Conservation (phyloP, 2,888 invertebrate species). For the Parnassius apollo region DNA sequence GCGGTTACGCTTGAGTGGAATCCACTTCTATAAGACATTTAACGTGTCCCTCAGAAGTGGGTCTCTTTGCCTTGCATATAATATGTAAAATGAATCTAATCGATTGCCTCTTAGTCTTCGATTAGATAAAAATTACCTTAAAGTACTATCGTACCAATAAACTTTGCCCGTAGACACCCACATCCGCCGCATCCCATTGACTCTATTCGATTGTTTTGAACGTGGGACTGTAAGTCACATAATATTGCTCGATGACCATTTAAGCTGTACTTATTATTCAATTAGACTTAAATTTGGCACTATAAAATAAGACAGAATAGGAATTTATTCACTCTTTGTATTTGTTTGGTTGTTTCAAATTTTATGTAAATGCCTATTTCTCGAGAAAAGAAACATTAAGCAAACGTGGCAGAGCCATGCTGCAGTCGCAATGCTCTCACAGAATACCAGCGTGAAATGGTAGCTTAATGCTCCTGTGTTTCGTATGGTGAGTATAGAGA, state of each 20-base stretch:
- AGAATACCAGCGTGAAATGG: too few species aligned
- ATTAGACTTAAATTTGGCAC: neutral
- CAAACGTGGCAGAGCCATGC: too few species aligned
- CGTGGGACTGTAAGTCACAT: constrained; percentile 7
- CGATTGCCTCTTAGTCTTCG: constrained; percentile 5
- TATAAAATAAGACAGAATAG: neutral
- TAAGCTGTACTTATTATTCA: neutral
- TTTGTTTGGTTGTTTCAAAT: neutral
- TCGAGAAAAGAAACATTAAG: too few species aligned
- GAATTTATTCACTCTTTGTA: neutral
- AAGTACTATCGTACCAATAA: constrained; percentile 12
- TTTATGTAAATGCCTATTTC: too few species aligned
- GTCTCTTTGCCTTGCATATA: neutral
- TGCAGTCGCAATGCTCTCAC: too few species aligned
- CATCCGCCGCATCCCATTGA: constrained; percentile 19
- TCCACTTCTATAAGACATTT: neutral
- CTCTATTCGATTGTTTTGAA: constrained; percentile 8
- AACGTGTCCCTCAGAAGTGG: neutral
- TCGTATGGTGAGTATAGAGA: too few species aligned
- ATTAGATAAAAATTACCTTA: constrained; percentile 15
- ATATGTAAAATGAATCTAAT: constrained; percentile 8
- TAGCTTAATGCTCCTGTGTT: too few species aligned
- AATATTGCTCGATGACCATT: constrained; percentile 4
- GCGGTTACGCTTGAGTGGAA: neutral
- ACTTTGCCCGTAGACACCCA: constrained; percentile 17